Conservation (phyloP, 2,113 vertebrate genomes). For the Spea multiplicata region DNA sequence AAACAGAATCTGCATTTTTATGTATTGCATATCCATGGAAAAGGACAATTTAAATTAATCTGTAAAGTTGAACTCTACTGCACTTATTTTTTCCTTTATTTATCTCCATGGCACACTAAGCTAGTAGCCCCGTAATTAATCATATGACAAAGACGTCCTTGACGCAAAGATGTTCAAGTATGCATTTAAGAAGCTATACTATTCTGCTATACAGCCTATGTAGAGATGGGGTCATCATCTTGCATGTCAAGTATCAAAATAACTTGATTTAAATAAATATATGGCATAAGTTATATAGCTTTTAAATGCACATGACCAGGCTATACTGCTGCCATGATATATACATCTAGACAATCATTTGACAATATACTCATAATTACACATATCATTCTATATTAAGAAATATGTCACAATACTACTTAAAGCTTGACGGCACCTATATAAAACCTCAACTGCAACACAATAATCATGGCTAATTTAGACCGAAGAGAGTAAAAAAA, state of each 20-base stretch:
- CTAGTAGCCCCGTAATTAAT: conserved; percentile 25
- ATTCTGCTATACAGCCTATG: background rate
- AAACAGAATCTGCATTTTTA: conserved; percentile 41
- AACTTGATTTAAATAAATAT: background rate
- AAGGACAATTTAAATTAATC: conserved; percentile 35
- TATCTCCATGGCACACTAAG: conserved; percentile 30
- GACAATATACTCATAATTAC: too few relatives aligned
- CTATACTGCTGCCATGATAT: too few relatives aligned
- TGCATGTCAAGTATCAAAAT: background rate
- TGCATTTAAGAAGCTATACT: background rate
- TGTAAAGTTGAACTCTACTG: conserved; percentile 9
- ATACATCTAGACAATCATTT: too few relatives aligned
- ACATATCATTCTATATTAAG: too few relatives aligned
- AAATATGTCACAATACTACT: too few relatives aligned
- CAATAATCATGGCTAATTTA: too few relatives aligned
- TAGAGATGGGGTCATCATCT: background rate
- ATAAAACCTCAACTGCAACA: too few relatives aligned
- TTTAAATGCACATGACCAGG: too few relatives aligned
- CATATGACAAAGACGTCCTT: conserved; percentile 40
- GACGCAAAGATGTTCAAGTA: conserved; percentile 7
- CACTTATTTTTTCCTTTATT: conserved; percentile 29
- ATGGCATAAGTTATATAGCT: too few relatives aligned
- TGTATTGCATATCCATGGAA: conserved; percentile 28
- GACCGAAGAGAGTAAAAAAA: too few relatives aligned
- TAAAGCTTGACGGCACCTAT: too few relatives aligned